A percentile compares a stretch with the other conserved stretches of the same genome.
phyloP scores from a whole-genome alignment of 1,140 invertebrate genomes.

The Drosophila repleta region DNA sequence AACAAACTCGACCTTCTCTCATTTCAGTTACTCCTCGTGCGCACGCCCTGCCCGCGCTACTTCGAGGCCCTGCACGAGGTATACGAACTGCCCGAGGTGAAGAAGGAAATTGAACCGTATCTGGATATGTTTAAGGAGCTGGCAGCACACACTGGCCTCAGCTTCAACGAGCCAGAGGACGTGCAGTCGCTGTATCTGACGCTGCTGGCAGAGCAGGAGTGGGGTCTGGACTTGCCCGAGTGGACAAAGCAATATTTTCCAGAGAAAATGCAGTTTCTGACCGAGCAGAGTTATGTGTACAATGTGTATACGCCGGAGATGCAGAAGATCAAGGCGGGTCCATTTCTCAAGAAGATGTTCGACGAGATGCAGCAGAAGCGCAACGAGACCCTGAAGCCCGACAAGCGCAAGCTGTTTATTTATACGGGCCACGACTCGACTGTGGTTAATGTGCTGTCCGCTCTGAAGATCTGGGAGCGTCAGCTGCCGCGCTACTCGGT shows the following conservation, averaged over 20 bases:
- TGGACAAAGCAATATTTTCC: conserved; percentile 88
- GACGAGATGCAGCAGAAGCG: conserved; percentile 86
- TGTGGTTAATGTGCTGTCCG: conserved; percentile 88
- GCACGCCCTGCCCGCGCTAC: conserved; percentile 86
- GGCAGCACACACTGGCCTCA: conserved; percentile 85
- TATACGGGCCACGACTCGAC: conserved; percentile 92
- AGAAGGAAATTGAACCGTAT: conserved; percentile 84
- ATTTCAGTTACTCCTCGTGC: conserved; percentile 85
- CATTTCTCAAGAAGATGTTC: conserved; percentile 87
- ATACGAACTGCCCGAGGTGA: conserved; percentile 84
- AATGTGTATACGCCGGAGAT: conserved; percentile 87
- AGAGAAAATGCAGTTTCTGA: conserved; percentile 85
- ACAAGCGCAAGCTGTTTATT: conserved; percentile 86
- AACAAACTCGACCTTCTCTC: background rate
- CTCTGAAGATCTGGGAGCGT: conserved; percentile 90
- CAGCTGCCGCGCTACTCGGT: conserved; percentile 89
- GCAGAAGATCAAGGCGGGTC: conserved; percentile 86
- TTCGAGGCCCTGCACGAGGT: conserved; percentile 85
- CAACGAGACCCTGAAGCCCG: conserved; percentile 84
- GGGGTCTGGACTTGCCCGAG: conserved; percentile 86
- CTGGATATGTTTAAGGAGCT: conserved; percentile 85
- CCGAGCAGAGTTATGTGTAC: conserved; percentile 86
- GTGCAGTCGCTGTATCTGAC: conserved; percentile 88
- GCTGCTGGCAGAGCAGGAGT: conserved; percentile 87
- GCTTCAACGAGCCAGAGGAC: conserved; percentile 86